Base-by-base conservation (phyloP, 1,140 invertebrate species). In the Zophobas atratus region DNA sequence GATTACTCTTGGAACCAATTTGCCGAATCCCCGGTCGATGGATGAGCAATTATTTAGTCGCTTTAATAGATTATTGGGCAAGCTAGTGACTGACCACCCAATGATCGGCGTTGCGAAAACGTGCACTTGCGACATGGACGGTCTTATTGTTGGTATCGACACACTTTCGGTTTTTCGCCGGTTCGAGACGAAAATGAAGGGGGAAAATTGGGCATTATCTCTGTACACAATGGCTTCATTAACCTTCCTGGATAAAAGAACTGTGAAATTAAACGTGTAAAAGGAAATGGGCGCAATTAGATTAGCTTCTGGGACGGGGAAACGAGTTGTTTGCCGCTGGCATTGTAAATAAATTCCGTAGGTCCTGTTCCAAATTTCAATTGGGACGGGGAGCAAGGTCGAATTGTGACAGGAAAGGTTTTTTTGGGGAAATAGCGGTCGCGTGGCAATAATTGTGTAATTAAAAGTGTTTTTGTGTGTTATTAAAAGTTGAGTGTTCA, bases 231-330 rank as follows among this genome's bases (percentile, higher is more conserved):
- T 67, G 60, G 41, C 60, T 67, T 67, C 60, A 67, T 67, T 67
- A 67, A 67, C 60, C 60, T 67, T 67, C 38, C 60, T 43, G 60
- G 60, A 67, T 67, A 67, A 67, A 67, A 67, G 60, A 46, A 67
- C 60, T 67, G 60, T 67, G 39, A 67, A 67, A 67, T 67, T 67
- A 67, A 67, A 67, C 6, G 60, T 67, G 60, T 43, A n/a, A 39
- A 67, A 67, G 60, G 60, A 67, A 67, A 67, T 46, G 20, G 39
- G 60, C 60, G 43, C 60, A 67, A 67, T 67, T 67, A 67, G 39
- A 67, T 67, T 67, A 67, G 60, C 39, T 41, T 39, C 33, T 38
- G 20, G 38, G 60, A 67, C 60, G 39, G 43, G 60, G 39, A 67
- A 67, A 67, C 39, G 8, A 39, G n/a, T 67, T 67, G 20, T 38